Percentiles rank a stretch among this genome's conserved stretches.
phyloP scores from a whole-genome alignment of 2,797 vertebrate species.

The Aphelocoma californica region DNA sequence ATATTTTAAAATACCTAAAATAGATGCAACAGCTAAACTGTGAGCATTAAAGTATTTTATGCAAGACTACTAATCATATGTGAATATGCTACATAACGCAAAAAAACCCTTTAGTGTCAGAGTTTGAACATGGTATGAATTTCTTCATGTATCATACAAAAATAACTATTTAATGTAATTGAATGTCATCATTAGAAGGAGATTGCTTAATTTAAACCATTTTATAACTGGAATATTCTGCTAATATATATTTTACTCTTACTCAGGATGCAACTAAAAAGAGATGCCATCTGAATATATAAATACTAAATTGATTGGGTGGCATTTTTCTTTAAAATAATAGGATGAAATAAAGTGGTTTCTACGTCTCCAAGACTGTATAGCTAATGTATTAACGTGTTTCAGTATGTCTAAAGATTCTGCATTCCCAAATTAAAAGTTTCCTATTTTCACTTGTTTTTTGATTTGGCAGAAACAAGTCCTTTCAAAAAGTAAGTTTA shows the following conservation, averaged over 20 bases:
- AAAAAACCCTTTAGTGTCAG: background rate
- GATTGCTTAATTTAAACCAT: background rate
- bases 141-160: background rate
- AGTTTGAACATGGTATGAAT: background rate
- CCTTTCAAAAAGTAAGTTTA: background rate
- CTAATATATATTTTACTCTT: background rate
- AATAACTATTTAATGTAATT: background rate
- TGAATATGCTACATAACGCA: background rate
- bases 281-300: background rate
- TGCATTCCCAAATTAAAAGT: background rate
- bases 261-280: background rate
- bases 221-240: background rate
- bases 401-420: background rate
- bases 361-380: background rate
- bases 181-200: background rate
- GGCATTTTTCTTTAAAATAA: conserved; percentile 21
- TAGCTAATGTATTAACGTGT: background rate
- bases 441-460: background rate
- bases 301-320: background rate
- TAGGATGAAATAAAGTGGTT: background rate
- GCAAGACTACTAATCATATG: background rate
- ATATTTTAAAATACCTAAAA: conserved; percentile 10
- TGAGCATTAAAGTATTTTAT: conserved; percentile 7
- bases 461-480: background rate
- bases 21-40: background rate